Evolutionary conservation across 2,888 invertebrate genomes (phyloP).

Genomic region (Cheilosia impressa): DNA sequence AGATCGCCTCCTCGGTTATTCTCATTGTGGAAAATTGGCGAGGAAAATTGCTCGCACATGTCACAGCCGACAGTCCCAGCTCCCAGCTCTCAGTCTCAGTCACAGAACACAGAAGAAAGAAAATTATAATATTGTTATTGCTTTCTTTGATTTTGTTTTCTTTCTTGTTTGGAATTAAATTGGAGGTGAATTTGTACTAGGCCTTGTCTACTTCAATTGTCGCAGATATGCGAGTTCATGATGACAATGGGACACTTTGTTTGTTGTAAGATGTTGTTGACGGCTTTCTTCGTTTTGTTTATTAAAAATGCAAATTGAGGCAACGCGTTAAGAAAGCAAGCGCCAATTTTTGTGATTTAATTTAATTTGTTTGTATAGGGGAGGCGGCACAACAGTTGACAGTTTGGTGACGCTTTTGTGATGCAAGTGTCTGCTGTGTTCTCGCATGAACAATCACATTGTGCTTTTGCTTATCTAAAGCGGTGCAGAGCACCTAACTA

Average conservation of each 20-base stretch:
- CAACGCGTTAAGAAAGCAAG: slow-evolving; percentile 14
- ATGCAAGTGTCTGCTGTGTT: not conserved
- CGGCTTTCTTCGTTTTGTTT: slow-evolving; percentile 20
- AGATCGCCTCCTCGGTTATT: not conserved
- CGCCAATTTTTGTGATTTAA: slow-evolving; percentile 17
- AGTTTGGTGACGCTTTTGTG: not conserved
- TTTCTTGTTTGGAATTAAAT: slow-evolving; percentile 29
- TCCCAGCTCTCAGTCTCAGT: too few relatives aligned
- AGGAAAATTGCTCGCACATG: slow-evolving; percentile 58
- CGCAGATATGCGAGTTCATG: slow-evolving; percentile 5
- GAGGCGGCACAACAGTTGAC: not conserved
- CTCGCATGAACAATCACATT: too few relatives aligned
- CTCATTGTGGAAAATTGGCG: slow-evolving; percentile 48
- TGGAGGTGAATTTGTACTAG: slow-evolving; percentile 30
- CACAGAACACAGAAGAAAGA: slow-evolving; percentile 2
- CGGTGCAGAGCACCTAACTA: too few relatives aligned
- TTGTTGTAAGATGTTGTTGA: slow-evolving; percentile 10
- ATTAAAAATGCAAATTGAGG: slow-evolving; percentile 54
- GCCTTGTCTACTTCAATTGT: slow-evolving; percentile 7
- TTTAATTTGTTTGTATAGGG: not conserved
- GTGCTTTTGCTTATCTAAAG: too few relatives aligned
- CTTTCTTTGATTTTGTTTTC: slow-evolving; percentile 28
- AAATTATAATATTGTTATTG: slow-evolving; percentile 54
- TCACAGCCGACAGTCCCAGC: too few relatives aligned
- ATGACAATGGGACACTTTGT: slow-evolving; percentile 25